phyloP scores from a whole-genome alignment of 2,113 vertebrate species.

The Leucopsar rothschildi region DNA sequence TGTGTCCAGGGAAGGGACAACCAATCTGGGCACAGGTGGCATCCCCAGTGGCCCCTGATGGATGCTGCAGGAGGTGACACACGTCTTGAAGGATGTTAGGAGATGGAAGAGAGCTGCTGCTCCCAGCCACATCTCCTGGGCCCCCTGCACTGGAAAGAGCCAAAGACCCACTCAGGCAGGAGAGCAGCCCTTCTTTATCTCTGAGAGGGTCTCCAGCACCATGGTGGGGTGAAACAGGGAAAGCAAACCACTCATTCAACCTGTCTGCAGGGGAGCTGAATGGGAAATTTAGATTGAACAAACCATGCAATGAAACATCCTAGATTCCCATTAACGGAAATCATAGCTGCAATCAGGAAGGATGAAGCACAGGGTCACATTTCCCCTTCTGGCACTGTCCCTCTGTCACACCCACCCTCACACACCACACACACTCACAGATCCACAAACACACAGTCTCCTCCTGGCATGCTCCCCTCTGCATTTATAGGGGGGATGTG shows the following conservation, averaged over 20 bases:
- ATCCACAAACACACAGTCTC: not conserved
- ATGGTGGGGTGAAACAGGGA: not conserved
- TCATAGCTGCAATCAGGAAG: not conserved
- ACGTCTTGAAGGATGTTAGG: not conserved
- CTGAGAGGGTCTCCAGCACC: not conserved
- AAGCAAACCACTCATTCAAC: not conserved
- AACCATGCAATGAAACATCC: not conserved
- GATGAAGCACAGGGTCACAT: not conserved
- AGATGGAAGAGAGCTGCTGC: not conserved
- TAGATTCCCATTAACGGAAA: not conserved
- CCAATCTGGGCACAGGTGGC: not conserved
- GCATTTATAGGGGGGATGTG: not conserved
- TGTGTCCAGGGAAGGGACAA: not conserved
- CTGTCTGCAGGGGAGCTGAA: not conserved
- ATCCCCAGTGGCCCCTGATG: not conserved
- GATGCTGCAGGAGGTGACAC: not conserved
- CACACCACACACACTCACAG: not conserved
- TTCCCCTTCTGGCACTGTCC: not conserved
- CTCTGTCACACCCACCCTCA: not conserved
- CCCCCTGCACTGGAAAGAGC: fast-evolving
- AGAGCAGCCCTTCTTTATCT: not conserved
- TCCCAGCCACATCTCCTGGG: not conserved
- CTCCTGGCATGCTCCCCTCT: not conserved
- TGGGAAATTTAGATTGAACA: not conserved
- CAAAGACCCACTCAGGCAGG: fast-evolving